Evolutionary conservation across 2,113 vertebrate species (phyloP).

Genomic region (Mormyrus iriodes): DNA sequence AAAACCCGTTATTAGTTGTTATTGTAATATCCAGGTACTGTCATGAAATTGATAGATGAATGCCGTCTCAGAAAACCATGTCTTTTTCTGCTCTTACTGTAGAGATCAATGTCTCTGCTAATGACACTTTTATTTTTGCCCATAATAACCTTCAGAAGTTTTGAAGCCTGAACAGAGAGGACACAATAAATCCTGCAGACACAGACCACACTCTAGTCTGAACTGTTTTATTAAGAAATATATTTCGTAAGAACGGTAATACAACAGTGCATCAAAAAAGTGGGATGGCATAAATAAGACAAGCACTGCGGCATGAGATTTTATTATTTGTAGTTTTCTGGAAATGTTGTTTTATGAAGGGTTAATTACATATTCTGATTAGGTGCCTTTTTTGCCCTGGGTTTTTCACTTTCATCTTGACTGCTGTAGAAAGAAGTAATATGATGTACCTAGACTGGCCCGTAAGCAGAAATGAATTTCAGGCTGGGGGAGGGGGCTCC

Average conservation of each 20-base stretch:
- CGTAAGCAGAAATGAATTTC: not conserved
- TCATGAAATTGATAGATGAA: not conserved
- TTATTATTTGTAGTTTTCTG: not conserved
- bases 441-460: not conserved
- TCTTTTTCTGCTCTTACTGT: not conserved
- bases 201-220: slow-evolving; percentile 19
- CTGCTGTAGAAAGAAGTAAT: not conserved
- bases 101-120: not conserved
- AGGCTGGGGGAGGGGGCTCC: no score
- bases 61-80: not conserved
- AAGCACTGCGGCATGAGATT: not conserved
- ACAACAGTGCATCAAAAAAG: slow-evolving; percentile 15
- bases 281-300: slow-evolving; percentile 7
- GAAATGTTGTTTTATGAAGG: not conserved
- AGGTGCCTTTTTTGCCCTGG: not conserved
- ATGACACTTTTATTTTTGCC: not conserved
- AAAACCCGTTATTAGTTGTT: not conserved
- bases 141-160: slow-evolving; percentile 26
- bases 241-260: not conserved
- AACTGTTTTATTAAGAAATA: slow-evolving; percentile 29
- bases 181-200: slow-evolving; percentile 12
- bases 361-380: not conserved
- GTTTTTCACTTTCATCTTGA: not conserved
- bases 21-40: not conserved
- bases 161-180: slow-evolving; percentile 10